A percentile compares a stretch with the other conserved stretches of the same genome.
Conservation (phyloP, 2,113 vertebrate genomes). For the Rhinichthys klamathensis region DNA sequence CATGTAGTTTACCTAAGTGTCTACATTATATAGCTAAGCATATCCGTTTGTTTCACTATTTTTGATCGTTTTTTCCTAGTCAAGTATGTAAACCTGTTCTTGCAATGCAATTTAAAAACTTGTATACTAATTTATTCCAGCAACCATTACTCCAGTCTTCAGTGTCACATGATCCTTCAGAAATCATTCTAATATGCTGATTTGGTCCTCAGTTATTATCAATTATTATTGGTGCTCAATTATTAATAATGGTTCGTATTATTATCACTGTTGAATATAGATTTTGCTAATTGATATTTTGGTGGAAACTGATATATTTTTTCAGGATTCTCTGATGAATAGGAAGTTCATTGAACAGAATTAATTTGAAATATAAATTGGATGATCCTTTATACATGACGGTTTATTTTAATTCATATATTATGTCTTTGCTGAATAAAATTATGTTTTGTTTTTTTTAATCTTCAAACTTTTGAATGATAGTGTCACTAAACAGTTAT, state of each 20-base stretch:
- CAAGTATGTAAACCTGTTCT: not conserved
- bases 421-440: no score
- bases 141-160: not conserved
- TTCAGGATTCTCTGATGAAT: not conserved
- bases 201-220: not conserved
- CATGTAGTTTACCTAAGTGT: not conserved
- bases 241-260: no score
- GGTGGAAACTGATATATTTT: no score
- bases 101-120: not conserved
- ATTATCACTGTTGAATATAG: no score
- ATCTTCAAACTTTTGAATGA: no score
- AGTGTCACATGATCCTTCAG: conserved; percentile 1
- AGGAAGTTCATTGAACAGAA: not conserved
- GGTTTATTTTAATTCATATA: not conserved
- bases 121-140: not conserved
- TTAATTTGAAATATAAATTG: no score
- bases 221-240: no score
- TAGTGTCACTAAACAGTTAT: no score
- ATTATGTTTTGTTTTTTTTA: no score
- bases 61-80: not conserved
- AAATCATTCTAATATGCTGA: not conserved
- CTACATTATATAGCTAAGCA: not conserved
- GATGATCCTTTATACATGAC: not conserved
- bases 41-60: not conserved
- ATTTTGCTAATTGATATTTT: no score